Percentiles rank a stretch among this genome's conserved stretches.
Evolutionary conservation across 2,888 invertebrate species (phyloP).

Genomic region (Anthophora plumipes): DNA sequence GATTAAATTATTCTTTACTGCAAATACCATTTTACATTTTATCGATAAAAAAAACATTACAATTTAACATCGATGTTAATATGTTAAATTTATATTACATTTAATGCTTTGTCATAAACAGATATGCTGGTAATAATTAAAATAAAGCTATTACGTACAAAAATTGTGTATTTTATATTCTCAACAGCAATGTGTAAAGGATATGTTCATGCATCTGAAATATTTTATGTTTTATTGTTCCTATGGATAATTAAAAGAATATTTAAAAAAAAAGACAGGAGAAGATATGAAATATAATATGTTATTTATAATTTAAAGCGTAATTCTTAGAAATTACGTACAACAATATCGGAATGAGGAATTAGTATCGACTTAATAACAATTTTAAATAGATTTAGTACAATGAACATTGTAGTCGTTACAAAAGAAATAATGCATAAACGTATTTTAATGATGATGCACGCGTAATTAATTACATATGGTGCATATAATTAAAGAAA

Average conservation of each 20-base stretch:
- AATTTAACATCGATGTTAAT: slow-evolving; percentile 49
- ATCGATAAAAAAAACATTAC: slow-evolving; percentile 42
- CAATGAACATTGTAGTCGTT: slow-evolving; percentile 27
- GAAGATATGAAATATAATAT: slow-evolving; percentile 53
- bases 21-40: slow-evolving; percentile 34
- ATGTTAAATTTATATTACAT: slow-evolving; percentile 51
- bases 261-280: neutral
- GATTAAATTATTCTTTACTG: slow-evolving; percentile 46
- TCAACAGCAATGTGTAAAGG: slow-evolving; percentile 1
- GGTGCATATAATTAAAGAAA: slow-evolving; percentile 14
- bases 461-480: slow-evolving; percentile 7
- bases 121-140: slow-evolving; percentile 48
- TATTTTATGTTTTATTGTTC: slow-evolving; percentile 3
- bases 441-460: slow-evolving; percentile 9
- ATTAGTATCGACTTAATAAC: slow-evolving; percentile 28
- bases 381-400: slow-evolving; percentile 46
- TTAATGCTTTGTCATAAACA: slow-evolving; percentile 38
- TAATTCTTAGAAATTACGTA: slow-evolving; percentile 13
- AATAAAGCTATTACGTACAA: slow-evolving; percentile 64
- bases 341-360: neutral
- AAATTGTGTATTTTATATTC: slow-evolving; percentile 26
- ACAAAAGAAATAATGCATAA: slow-evolving; percentile 44
- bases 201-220: neutral
- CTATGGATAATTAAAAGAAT: neutral
- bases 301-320: slow-evolving; percentile 25